Base-by-base conservation (phyloP, 2,888 invertebrate species). In the Andrena hattorfiana region DNA sequence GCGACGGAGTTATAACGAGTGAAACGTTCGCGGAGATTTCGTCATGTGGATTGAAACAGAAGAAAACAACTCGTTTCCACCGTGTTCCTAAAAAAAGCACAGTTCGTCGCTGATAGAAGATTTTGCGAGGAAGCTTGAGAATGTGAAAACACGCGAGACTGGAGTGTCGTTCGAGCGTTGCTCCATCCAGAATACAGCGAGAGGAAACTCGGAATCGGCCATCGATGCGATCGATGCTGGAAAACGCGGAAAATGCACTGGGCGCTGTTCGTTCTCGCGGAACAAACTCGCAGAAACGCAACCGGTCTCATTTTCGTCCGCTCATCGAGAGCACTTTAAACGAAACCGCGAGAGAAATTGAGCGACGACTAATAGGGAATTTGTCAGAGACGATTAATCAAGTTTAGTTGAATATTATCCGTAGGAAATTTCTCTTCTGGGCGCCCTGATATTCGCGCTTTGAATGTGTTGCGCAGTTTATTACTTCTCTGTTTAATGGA, bases 171-270 rank as follows among this genome's bases (percentile, higher is more conserved):
- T 69, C 13, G 78, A 78, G 64, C 69, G 51, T 60, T 6, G 62
- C 48, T 78, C 54, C 48, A 59, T 69, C 16, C 48, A 20, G 48
- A 30, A 78, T 63, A n/a, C 77, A 4, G 10, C 42, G 49, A 3
- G 13, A 32, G 48, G 16, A 30, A 68, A 32, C 54, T 30, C 10
- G 20, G 26, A 66, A 79, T 70, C 70, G 79, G 59, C 13, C 67
- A 62, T 78, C 77, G 77, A 77, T 77, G 10, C 48, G 72, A 69
- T 60, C 64, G 75, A 81, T 64, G 51, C 0, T 3, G 42, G 54
- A 42, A 63, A 28, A 32, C 60, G 42, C 70, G 8, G 54, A 10
- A 67, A 75, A 70, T 56, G 75, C 64, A 49, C 80, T 32, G 32
- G 42, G 23, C 59, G 32, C 63, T 67, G 48, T 72, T 69, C 71